A percentile compares a stretch with the other conserved stretches of the same genome.
These are phyloP conservation scores for Cavia porcellus DNA, from an alignment of 2,113 vertebrate species.

Conservation along the genomic window DNA sequence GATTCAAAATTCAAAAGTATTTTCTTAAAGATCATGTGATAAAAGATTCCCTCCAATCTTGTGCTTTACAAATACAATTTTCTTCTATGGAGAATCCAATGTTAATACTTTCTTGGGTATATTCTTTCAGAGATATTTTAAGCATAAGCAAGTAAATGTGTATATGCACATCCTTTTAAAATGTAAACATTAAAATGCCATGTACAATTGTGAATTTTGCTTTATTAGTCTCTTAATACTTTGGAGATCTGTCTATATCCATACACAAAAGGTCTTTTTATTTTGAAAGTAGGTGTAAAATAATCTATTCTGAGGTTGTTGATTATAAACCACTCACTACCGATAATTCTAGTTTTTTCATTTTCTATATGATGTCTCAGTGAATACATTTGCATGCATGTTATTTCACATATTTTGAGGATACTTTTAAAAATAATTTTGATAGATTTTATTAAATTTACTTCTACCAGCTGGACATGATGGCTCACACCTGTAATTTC, in stretches of 20 bases:
- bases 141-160: neutral
- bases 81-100: neutral
- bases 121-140: conserved; percentile 38
- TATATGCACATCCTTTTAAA: neutral
- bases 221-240: neutral
- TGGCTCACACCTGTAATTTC: neutral
- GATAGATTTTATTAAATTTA: conserved; percentile 1
- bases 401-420: conserved; percentile 8
- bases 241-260: neutral
- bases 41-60: neutral
- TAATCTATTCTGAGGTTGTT: neutral
- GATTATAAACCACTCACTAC: neutral
- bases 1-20: neutral
- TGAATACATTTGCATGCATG: neutral
- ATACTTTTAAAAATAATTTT: conserved; percentile 9
- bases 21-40: neutral
- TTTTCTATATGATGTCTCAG: conserved; percentile 19
- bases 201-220: neutral
- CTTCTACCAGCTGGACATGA: neutral
- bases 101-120: neutral
- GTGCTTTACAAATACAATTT: neutral
- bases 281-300: neutral
- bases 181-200: neutral
- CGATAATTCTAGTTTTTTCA: neutral
- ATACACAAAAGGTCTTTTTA: neutral